Percentiles rank a stretch among this genome's conserved stretches.
Conservation (phyloP, 64 coral and sea anemone species). For the Pocillopora verrucosa region DNA sequence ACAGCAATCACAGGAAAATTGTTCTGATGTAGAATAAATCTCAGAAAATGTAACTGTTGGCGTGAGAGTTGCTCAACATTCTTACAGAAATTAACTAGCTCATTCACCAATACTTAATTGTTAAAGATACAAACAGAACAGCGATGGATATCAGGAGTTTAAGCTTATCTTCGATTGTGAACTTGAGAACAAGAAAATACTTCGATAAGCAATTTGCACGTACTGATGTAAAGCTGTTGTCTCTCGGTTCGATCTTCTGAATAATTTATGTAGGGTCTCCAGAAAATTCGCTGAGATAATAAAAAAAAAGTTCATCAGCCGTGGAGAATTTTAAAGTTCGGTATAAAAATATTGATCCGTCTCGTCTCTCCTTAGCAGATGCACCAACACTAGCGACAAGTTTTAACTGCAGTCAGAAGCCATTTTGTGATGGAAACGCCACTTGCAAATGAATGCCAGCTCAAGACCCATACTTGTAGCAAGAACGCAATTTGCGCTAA, state of each 20-base stretch:
- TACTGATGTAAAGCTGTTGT: background rate
- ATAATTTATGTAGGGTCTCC: background rate
- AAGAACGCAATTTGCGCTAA: slow-evolving; percentile 1
- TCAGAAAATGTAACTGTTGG: no score
- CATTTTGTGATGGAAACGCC: slow-evolving; percentile 7
- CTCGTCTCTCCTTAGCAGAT: no score
- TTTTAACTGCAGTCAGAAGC: slow-evolving; percentile 1
- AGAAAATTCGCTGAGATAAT: no score
- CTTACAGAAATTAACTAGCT: no score
- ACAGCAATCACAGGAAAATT: no score
- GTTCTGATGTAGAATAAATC: no score
- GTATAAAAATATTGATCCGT: no score
- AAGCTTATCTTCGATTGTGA: background rate
- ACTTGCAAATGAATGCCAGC: background rate
- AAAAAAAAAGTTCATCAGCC: background rate
- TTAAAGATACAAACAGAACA: background rate
- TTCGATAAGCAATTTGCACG: background rate
- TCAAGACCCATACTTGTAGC: background rate
- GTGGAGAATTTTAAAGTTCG: no score
- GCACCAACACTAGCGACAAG: no score
- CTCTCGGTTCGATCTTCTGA: background rate
- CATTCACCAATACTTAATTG: background rate
- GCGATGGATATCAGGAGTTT: background rate
- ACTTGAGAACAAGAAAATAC: background rate
- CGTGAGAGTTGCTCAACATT: no score